Conservation (phyloP, 2,113 vertebrate genomes). For the Poecilia latipinna region DNA sequence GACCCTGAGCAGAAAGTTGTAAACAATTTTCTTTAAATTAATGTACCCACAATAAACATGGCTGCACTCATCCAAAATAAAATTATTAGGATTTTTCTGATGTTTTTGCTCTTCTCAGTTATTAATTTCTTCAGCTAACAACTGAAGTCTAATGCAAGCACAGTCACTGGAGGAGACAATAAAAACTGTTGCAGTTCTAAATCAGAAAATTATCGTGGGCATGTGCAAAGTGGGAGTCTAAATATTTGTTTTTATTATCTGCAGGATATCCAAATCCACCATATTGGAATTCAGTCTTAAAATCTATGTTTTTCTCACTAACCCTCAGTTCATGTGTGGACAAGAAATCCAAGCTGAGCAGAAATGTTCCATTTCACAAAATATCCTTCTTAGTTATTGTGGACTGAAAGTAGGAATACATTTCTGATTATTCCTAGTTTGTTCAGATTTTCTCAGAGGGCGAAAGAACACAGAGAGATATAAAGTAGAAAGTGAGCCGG, state of each 20-base stretch:
- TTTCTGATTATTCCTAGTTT: slow-evolving; percentile 41
- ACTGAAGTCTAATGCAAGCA: too few relatives aligned
- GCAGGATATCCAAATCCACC: background rate
- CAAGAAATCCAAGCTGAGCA: background rate
- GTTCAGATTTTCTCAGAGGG: slow-evolving; percentile 34
- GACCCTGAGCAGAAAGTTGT: background rate
- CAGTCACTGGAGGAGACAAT: too few relatives aligned
- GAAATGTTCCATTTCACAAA: slow-evolving; percentile 22
- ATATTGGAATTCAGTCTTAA: background rate
- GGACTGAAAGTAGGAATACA: slow-evolving; percentile 16
- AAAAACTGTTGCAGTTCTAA: too few relatives aligned
- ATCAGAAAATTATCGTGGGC: too few relatives aligned
- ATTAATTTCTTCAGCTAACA: too few relatives aligned
- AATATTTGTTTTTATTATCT: too few relatives aligned
- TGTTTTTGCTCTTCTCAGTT: too few relatives aligned
- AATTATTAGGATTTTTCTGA: background rate
- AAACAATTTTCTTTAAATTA: background rate
- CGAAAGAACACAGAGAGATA: slow-evolving; percentile 29
- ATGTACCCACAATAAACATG: background rate
- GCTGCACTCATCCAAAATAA: background rate
- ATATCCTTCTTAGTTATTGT: background rate
- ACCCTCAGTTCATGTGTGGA: background rate
- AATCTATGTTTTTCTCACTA: background rate
- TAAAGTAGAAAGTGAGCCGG: slow-evolving; percentile 39
- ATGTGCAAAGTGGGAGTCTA: too few relatives aligned